Percentiles rank a stretch among this genome's conserved stretches.
phyloP scores from a whole-genome alignment of 2,113 vertebrate genomes.

The Microcebus murinus region DNA sequence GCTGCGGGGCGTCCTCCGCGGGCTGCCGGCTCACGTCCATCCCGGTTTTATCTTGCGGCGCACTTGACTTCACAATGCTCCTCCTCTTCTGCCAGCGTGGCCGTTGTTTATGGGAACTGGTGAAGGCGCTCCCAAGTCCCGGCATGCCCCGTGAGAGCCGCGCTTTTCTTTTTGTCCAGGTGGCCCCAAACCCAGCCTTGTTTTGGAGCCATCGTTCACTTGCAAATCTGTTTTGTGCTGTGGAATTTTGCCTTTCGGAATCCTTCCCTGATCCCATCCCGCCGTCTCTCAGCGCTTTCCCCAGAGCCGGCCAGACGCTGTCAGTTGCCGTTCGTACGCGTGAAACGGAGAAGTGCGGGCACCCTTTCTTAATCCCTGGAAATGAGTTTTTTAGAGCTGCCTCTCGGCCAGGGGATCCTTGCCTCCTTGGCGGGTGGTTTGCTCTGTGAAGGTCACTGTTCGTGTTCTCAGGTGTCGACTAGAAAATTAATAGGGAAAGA shows the following conservation, averaged over 20 bases:
- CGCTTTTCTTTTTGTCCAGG: not conserved
- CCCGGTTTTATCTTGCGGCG: constrained; percentile 75
- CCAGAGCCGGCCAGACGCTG: not conserved
- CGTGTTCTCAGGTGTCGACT: not conserved
- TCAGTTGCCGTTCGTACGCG: not conserved
- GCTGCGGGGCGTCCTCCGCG: constrained; percentile 70
- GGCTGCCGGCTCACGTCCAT: constrained; percentile 74
- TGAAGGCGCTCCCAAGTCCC: not conserved
- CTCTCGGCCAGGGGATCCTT: not conserved
- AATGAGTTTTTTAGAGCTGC: not conserved
- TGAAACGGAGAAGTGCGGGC: not conserved
- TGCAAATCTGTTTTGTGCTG: not conserved
- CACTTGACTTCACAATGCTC: constrained; percentile 66
- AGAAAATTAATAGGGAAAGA: not conserved
- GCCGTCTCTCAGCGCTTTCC: constrained; percentile 8
- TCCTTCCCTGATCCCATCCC: not conserved
- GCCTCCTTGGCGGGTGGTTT: not conserved
- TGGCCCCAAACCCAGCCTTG: constrained; percentile 28
- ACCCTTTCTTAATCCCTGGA: not conserved
- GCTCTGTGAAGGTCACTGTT: not conserved
- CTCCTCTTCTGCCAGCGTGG: constrained; percentile 55
- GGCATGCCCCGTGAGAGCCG: not conserved
- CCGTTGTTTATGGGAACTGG: constrained; percentile 73
- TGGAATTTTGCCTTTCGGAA: not conserved
- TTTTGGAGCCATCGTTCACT: not conserved